These are phyloP conservation scores for Cossypha polioptera DNA, from an alignment of 2,797 vertebrate species.

Conservation along the genomic window DNA sequence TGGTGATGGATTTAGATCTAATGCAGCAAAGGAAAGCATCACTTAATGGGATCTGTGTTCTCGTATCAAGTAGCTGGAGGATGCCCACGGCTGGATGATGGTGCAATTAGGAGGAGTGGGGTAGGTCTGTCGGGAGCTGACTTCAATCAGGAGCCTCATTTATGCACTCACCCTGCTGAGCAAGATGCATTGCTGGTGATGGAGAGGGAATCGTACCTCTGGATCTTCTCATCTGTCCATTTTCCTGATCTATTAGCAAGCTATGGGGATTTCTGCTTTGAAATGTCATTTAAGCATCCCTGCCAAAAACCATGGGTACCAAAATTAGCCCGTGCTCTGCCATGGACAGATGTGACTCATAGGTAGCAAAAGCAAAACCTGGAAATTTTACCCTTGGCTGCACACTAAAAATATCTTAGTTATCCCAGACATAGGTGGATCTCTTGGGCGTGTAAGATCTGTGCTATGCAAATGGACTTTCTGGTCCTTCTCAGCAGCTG, in stretches of 20 bases:
- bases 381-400: not conserved
- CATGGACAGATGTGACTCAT: not conserved
- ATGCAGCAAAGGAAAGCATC: not conserved
- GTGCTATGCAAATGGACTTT: not conserved
- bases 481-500: not conserved
- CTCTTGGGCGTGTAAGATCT: not conserved
- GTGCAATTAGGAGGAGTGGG: fast-evolving
- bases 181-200: not conserved
- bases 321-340: not conserved
- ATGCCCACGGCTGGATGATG: not conserved
- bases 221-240: not conserved
- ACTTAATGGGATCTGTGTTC: not conserved
- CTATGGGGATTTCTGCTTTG: not conserved
- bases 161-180: not conserved
- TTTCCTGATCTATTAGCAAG: not conserved
- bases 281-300: not conserved
- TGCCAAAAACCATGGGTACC: not conserved
- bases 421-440: not conserved
- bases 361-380: not conserved
- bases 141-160: not conserved
- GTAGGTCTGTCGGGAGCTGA: not conserved
- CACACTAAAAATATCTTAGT: not conserved
- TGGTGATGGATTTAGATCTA: not conserved
- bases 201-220: not conserved
- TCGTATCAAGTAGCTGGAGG: not conserved